These are phyloP conservation scores for Oeneis ivallda DNA, from an alignment of 2,888 invertebrate species.

Conservation along the genomic window DNA sequence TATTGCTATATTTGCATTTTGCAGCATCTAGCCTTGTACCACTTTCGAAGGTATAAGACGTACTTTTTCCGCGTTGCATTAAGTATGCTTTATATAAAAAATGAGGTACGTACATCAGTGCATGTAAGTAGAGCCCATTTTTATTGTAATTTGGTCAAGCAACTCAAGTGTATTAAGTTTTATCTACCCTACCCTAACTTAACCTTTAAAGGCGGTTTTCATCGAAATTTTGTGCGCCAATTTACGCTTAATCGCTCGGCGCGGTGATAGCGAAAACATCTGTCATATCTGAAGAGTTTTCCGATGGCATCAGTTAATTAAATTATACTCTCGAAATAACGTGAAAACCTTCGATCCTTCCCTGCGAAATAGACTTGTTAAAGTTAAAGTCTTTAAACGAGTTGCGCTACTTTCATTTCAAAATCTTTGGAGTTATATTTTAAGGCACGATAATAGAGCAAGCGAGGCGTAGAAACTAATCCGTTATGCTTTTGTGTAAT, in stretches of 20 bases:
- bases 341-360: slow-evolving; percentile 14
- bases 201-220: slow-evolving; percentile 22
- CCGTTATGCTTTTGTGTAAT: too few species aligned
- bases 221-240: slow-evolving; percentile 35
- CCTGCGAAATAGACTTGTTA: not conserved
- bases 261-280: slow-evolving; percentile 30
- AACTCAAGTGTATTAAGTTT: not conserved
- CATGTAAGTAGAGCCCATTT: not conserved
- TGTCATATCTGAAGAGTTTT: slow-evolving; percentile 15
- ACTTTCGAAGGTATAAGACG: too few species aligned
- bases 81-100: too few species aligned
- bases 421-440: not conserved
- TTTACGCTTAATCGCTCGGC: slow-evolving; percentile 31
- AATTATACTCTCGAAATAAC: slow-evolving; percentile 24
- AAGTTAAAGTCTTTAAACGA: not conserved
- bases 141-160: too few species aligned
- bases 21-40: not conserved
- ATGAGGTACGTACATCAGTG: too few species aligned
- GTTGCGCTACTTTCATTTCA: too few species aligned
- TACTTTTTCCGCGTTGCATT: too few species aligned
- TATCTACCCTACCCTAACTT: not conserved
- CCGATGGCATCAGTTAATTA: slow-evolving; percentile 34
- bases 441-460: not conserved
- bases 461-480: not conserved
- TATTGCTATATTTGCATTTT: too few species aligned